These are phyloP conservation scores for Cydia fagiglandana DNA, from an alignment of 1,140 invertebrate genomes.

Conservation along the genomic window DNA sequence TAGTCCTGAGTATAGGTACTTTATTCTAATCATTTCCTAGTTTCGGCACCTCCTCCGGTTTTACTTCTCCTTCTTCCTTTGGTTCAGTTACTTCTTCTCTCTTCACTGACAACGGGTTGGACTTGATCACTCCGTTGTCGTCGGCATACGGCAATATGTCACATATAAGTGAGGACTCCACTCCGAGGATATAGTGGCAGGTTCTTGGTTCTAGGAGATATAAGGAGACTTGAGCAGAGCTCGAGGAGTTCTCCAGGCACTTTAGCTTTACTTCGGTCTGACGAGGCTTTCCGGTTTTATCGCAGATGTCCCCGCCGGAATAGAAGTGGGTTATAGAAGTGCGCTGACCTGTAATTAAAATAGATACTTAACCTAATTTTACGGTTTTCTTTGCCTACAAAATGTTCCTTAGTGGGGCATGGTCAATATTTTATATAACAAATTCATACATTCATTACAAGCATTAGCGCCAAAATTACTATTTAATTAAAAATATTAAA, in stretches of 20 bases:
- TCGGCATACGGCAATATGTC: slow-evolving; percentile 88
- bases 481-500: no score
- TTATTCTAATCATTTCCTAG: slow-evolving; percentile 61
- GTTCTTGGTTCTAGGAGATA: slow-evolving; percentile 94
- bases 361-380: no score
- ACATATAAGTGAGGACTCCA: slow-evolving; percentile 94
- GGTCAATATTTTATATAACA: no score
- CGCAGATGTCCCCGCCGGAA: slow-evolving; percentile 90
- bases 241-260: slow-evolving; percentile 85
- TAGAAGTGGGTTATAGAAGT: slow-evolving; percentile 93
- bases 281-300: slow-evolving; percentile 88
- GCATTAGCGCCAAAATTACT: no score
- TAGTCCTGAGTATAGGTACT: slow-evolving; percentile 41
- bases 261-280: slow-evolving; percentile 94
- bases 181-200: slow-evolving; percentile 95
- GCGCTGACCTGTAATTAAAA: slow-evolving; percentile 67
- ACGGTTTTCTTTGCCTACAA: no score
- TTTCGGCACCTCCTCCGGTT: slow-evolving; percentile 45
- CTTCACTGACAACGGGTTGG: slow-evolving; percentile 38
- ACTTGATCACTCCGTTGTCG: slow-evolving; percentile 82
- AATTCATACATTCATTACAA: no score
- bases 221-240: slow-evolving; percentile 89
- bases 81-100: slow-evolving; percentile 38
- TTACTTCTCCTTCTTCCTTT: slow-evolving; percentile 40
- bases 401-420: no score